Percentiles rank a stretch among this genome's conserved stretches.
Conservation (phyloP, 2,888 invertebrate species). For the Stictocephala bisonia region DNA sequence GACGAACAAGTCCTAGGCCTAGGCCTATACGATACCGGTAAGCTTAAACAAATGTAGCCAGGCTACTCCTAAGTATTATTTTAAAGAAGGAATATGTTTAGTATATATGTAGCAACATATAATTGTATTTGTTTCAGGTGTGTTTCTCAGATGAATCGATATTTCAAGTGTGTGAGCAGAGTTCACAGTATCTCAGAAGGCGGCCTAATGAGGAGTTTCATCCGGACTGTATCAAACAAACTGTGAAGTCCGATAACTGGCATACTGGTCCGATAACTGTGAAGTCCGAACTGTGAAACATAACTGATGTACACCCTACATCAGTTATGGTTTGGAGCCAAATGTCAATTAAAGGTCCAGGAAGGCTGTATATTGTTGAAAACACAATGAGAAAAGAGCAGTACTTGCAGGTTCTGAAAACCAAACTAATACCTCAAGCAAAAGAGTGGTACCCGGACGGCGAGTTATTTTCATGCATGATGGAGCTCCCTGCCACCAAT, state of each 20-base stretch:
- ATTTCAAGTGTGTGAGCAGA: conserved; percentile 34
- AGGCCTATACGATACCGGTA: neutral
- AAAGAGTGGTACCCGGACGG: conserved; percentile 11
- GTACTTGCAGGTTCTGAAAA: conserved; percentile 28
- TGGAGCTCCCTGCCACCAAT: conserved; percentile 38
- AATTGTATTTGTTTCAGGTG: conserved; percentile 32
- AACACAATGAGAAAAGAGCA: conserved; percentile 36
- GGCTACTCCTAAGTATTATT: too few relatives aligned
- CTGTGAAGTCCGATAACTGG: too few relatives aligned
- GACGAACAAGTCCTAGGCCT: conserved; percentile 20
- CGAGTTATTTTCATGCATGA: conserved; percentile 38
- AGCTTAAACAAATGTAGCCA: too few relatives aligned
- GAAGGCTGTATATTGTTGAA: conserved; percentile 16
- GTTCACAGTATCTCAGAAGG: conserved; percentile 36
- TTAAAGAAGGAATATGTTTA: too few relatives aligned
- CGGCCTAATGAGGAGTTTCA: conserved; percentile 38
- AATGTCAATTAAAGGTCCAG: conserved; percentile 37
- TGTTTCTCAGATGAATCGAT: conserved; percentile 42
- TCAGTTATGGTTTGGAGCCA: conserved; percentile 45
- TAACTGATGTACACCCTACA: too few relatives aligned
- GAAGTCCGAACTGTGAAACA: too few relatives aligned
- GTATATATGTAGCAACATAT: neutral
- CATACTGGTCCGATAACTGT: too few relatives aligned
- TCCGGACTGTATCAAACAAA: conserved; percentile 39
- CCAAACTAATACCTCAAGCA: conserved; percentile 12